Conservation (phyloP, 2,888 invertebrate species). For the Drosophila barbarae region DNA sequence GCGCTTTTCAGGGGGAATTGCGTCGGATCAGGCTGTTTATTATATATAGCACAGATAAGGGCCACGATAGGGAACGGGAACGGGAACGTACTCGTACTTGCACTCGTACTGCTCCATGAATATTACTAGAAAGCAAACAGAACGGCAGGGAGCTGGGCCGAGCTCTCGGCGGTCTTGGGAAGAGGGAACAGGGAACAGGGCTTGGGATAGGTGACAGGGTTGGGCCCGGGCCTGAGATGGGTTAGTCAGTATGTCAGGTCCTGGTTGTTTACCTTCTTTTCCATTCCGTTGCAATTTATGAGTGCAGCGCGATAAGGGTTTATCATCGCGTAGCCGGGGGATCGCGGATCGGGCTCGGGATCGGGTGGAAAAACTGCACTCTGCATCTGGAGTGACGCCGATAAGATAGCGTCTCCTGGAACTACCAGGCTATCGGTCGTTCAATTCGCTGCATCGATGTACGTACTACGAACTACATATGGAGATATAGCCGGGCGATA, state of each 20-base stretch:
- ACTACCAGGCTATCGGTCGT: constrained; percentile 64
- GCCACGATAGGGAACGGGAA: constrained; percentile 28
- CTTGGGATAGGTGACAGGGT: constrained; percentile 18
- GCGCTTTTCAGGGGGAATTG: constrained; percentile 38
- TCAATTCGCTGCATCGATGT: constrained; percentile 48
- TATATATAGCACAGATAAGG: constrained; percentile 54
- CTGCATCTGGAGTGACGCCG: constrained; percentile 59
- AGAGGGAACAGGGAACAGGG: constrained; percentile 13
- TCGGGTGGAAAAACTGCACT: constrained; percentile 61
- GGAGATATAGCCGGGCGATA: constrained; percentile 2
- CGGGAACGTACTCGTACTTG: constrained; percentile 8
- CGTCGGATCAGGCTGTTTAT: constrained; percentile 62
- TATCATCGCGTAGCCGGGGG: constrained; percentile 45
- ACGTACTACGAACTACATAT: background rate
- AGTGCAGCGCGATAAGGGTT: constrained; percentile 62
- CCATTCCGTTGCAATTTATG: constrained; percentile 70
- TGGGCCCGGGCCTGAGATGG: constrained; percentile 20
- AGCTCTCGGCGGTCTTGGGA: constrained; percentile 11
- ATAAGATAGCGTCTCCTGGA: constrained; percentile 67
- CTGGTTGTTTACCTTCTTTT: constrained; percentile 64
- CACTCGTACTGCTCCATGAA: constrained; percentile 50
- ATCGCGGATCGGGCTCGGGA: constrained; percentile 10
- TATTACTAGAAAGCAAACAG: constrained; percentile 46
- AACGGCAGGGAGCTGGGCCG: constrained; percentile 5
- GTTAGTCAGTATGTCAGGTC: constrained; percentile 36